Conservation (phyloP, 2,797 vertebrate genomes). For the Apodemus agrarius region DNA sequence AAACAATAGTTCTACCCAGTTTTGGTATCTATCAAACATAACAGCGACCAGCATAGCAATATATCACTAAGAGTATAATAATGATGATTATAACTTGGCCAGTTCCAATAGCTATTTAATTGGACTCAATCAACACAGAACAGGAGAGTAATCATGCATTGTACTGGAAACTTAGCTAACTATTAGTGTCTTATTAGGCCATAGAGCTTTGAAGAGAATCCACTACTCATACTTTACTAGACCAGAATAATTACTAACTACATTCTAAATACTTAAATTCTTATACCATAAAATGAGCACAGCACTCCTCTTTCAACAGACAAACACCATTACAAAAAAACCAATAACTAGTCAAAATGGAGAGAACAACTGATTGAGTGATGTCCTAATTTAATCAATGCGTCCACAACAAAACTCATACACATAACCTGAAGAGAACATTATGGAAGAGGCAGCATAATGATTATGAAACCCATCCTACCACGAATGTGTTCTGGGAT, state of each 20-base stretch:
- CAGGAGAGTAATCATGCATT: background rate
- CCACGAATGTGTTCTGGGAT: too few relatives aligned
- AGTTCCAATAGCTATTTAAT: background rate
- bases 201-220: background rate
- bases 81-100: background rate
- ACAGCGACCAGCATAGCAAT: background rate
- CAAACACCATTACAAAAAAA: too few relatives aligned
- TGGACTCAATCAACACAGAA: background rate
- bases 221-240: background rate
- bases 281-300: background rate
- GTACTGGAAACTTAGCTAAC: background rate
- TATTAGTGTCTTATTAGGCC: too few relatives aligned
- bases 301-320: background rate
- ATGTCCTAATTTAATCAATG: background rate
- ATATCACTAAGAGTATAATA: background rate
- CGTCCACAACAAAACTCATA: background rate
- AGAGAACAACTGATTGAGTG: background rate
- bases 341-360: background rate
- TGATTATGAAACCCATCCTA: background rate
- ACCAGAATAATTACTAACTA: background rate
- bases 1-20: background rate
- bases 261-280: background rate
- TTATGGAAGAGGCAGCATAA: background rate
- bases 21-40: background rate
- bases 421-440: background rate